Conservation (phyloP, 2,113 vertebrate species). For the Corythaeola cristata region DNA sequence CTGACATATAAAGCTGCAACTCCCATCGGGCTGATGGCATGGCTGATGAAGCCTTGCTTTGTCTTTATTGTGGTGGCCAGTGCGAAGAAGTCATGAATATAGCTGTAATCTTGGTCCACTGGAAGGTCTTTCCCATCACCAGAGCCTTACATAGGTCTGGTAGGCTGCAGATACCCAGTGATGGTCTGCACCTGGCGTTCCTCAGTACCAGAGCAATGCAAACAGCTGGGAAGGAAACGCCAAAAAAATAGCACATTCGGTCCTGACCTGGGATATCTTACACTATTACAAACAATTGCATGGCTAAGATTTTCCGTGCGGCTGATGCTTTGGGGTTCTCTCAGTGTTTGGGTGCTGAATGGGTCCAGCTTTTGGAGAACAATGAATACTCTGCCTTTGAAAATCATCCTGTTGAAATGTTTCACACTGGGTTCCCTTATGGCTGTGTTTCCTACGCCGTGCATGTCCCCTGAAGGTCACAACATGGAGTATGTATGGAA, state of each 20-base stretch:
- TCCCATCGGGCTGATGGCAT: background rate
- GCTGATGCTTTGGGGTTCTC: background rate
- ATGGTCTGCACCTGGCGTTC: background rate
- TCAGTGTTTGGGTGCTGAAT: background rate
- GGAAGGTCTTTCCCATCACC: background rate
- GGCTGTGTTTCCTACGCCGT: background rate
- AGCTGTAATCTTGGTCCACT: background rate
- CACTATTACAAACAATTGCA: rapidly evolving
- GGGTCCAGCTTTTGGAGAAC: background rate
- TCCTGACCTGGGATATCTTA: background rate
- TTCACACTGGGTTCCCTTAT: background rate
- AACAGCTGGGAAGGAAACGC: background rate
- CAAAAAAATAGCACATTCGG: background rate
- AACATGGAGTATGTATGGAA: background rate
- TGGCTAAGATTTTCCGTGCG: background rate
- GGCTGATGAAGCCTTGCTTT: background rate
- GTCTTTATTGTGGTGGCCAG: background rate
- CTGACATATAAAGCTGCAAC: background rate
- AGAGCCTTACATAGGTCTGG: background rate
- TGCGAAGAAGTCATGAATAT: background rate
- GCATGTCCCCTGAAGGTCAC: background rate
- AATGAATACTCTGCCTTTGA: background rate
- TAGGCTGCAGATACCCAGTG: background rate
- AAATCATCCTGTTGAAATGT: background rate
- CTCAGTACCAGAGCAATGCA: background rate